Percentiles rank a stretch among this genome's conserved stretches.
phyloP scores from a whole-genome alignment of 1,140 invertebrate species.

The Trichonephila inaurata region DNA sequence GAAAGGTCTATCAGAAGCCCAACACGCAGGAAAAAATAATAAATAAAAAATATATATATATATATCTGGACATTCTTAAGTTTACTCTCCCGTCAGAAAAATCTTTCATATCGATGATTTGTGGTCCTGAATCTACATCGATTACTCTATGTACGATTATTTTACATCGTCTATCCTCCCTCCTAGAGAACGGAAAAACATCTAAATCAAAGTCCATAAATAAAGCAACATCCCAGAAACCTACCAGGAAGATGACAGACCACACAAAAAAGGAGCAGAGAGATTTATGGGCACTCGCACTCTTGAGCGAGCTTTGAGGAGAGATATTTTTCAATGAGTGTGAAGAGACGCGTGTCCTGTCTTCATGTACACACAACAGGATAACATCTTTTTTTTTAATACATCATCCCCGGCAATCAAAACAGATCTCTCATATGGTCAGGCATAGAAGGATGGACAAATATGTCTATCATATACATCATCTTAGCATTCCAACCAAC shows the following conservation, averaged over 20 bases:
- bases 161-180: constrained; percentile 56
- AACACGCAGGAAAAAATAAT: neutral
- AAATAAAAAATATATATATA: neutral
- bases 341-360: neutral
- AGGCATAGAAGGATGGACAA: constrained; percentile 31
- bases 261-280: constrained; percentile 34
- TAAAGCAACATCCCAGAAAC: constrained; percentile 47
- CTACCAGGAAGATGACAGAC: constrained; percentile 65
- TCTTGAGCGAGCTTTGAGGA: neutral
- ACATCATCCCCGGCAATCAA: neutral
- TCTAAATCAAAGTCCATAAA: constrained; percentile 72
- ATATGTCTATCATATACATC: constrained; percentile 49
- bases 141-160: constrained; percentile 67
- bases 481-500: constrained; percentile 19
- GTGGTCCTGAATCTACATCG: constrained; percentile 70
- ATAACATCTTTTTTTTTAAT: constrained; percentile 19
- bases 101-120: constrained; percentile 75
- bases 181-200: constrained; percentile 8
- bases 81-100: constrained; percentile 70
- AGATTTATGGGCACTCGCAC: constrained; percentile 63
- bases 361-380: neutral
- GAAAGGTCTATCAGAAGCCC: neutral
- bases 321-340: constrained; percentile 64
- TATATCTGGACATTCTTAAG: constrained; percentile 22
- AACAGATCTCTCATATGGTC: constrained; percentile 36